Percentiles rank a stretch among this genome's conserved stretches.
Conservation (phyloP, 2,797 vertebrate genomes). For the Coccyzus lansbergi region DNA sequence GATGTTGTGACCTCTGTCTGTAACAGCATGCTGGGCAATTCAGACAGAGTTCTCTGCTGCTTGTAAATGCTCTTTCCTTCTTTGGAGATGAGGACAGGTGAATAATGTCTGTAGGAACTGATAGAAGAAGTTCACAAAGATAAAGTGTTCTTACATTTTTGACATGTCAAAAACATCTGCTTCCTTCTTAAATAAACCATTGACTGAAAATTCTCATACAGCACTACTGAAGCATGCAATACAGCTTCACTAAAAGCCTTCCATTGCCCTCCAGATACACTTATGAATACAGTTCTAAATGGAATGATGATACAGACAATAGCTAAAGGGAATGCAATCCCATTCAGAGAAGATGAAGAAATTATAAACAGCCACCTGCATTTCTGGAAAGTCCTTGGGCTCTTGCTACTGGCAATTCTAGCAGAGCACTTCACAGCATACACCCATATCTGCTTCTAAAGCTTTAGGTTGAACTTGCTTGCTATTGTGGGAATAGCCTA, state of each 20-base stretch:
- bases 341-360: conserved; percentile 47
- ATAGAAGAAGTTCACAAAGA: conserved; percentile 26
- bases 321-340: conserved; percentile 47
- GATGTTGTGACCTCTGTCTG: background rate
- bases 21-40: background rate
- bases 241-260: conserved; percentile 36
- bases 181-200: conserved; percentile 51
- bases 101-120: conserved; percentile 33
- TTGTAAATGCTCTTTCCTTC: background rate
- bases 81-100: background rate
- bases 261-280: conserved; percentile 54
- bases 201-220: conserved; percentile 49
- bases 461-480: background rate
- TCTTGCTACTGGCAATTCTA: background rate
- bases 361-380: conserved; percentile 42
- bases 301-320: conserved; percentile 29
- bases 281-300: conserved; percentile 59
- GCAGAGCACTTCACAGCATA: background rate
- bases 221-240: conserved; percentile 42
- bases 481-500: background rate
- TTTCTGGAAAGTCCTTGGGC: conserved; percentile 41
- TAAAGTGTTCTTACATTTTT: conserved; percentile 35
- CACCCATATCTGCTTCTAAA: background rate
- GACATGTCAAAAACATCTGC: conserved; percentile 36
- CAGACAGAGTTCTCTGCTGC: background rate